These are phyloP conservation scores for Styela clava DNA, from an alignment of 23 tunicate species.

Conservation along the genomic window DNA sequence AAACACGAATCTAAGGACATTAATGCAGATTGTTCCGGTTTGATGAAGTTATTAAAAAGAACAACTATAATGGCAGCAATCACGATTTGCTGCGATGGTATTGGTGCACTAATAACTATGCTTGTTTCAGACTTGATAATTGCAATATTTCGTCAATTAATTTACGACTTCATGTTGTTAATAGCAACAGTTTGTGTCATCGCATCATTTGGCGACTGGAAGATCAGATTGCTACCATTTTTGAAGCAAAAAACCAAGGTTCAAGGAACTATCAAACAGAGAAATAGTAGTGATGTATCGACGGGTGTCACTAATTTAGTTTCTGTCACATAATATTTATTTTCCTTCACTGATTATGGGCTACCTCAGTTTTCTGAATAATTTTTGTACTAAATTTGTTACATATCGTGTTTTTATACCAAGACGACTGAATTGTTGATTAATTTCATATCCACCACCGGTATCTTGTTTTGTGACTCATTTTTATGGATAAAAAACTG, in stretches of 20 bases:
- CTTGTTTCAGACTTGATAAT: constrained; percentile 25
- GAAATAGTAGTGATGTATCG: neutral
- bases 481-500: too few relatives aligned
- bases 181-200: constrained; percentile 33
- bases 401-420: too few relatives aligned
- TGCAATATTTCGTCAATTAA: constrained; percentile 43
- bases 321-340: neutral
- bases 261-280: constrained; percentile 41
- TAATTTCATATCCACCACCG: too few relatives aligned
- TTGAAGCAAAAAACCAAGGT: constrained; percentile 7
- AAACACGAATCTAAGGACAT: neutral
- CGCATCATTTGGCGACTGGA: constrained; percentile 61
- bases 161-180: constrained; percentile 47
- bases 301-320: neutral
- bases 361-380: too few relatives aligned
- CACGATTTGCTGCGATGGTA: constrained; percentile 27
- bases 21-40: neutral
- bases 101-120: constrained; percentile 19
- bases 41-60: constrained; percentile 34
- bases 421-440: too few relatives aligned
- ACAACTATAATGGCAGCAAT: constrained; percentile 36
- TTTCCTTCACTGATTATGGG: too few relatives aligned
- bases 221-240: constrained; percentile 33
- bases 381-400: too few relatives aligned
- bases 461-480: too few relatives aligned